Conservation (phyloP, 2,797 vertebrate species). For the Helarctos malayanus region DNA sequence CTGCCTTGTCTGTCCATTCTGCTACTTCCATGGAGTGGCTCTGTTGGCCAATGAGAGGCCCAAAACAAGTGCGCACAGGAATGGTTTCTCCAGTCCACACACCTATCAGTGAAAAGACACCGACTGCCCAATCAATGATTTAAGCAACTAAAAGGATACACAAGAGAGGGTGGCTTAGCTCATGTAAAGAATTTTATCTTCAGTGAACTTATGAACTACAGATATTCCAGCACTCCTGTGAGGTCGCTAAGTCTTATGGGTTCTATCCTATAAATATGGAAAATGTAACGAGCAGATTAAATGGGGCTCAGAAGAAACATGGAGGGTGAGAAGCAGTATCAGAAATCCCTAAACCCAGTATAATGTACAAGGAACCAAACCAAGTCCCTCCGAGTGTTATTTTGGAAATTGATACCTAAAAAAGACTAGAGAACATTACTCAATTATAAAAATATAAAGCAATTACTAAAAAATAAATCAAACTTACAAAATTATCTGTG, state of each 20-base stretch:
- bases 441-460: conserved; percentile 33
- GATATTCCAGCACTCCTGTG: neutral
- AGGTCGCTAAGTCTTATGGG: neutral
- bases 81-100: conserved; percentile 96
- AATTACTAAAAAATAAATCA: conserved; percentile 18
- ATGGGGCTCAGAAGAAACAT: neutral
- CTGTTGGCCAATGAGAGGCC: conserved; percentile 97
- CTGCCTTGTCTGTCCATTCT: conserved; percentile 97
- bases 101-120: conserved; percentile 89
- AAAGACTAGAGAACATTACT: neutral
- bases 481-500: neutral
- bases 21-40: conserved; percentile 96
- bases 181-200: neutral
- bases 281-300: conserved; percentile 72
- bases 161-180: conserved; percentile 45
- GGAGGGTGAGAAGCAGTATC: neutral
- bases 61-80: conserved; percentile 97
- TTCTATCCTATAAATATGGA: conserved; percentile 72
- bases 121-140: conserved; percentile 77
- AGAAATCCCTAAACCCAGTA: neutral
- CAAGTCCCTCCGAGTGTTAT: neutral
- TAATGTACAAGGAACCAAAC: neutral
- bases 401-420: conserved; percentile 22
- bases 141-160: conserved; percentile 43
- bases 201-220: neutral